These are phyloP conservation scores for Thera obeliscata DNA, from an alignment of 2,888 invertebrate genomes.

Conservation along the genomic window DNA sequence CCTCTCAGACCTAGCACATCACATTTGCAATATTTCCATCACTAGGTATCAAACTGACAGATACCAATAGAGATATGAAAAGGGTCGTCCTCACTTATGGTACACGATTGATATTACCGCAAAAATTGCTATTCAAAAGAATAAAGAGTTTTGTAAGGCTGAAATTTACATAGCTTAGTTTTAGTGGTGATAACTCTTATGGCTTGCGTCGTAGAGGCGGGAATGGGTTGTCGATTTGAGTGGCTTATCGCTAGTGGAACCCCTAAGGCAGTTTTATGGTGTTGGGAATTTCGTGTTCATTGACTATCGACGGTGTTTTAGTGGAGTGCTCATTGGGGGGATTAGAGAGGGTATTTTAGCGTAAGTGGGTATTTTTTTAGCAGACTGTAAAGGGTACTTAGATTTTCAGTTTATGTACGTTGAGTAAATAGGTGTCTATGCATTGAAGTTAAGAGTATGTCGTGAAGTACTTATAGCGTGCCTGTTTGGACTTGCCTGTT, in stretches of 20 bases:
- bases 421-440: not conserved
- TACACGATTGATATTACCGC: constrained; percentile 72
- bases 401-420: not conserved
- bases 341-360: constrained; percentile 13
- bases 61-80: constrained; percentile 67
- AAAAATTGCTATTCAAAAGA: constrained; percentile 71
- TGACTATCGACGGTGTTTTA: constrained; percentile 35
- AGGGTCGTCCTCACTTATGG: constrained; percentile 70
- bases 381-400: not conserved
- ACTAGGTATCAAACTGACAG: constrained; percentile 55
- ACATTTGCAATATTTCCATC: constrained; percentile 39
- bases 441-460: not conserved
- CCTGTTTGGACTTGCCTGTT: no score
- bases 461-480: no score
- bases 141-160: constrained; percentile 60
- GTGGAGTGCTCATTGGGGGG: constrained; percentile 30
- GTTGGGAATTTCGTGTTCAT: constrained; percentile 46
- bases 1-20: constrained; percentile 29
- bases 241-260: constrained; percentile 48
- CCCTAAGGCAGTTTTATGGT: constrained; percentile 54
- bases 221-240: constrained; percentile 52
- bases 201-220: constrained; percentile 46
- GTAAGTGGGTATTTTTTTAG: constrained; percentile 19
- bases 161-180: constrained; percentile 54
- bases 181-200: constrained; percentile 44